A percentile compares a stretch with the other conserved stretches of the same genome.
Conservation (phyloP, 92 coral and sea anemone genomes). For the Bergia sp. region DNA sequence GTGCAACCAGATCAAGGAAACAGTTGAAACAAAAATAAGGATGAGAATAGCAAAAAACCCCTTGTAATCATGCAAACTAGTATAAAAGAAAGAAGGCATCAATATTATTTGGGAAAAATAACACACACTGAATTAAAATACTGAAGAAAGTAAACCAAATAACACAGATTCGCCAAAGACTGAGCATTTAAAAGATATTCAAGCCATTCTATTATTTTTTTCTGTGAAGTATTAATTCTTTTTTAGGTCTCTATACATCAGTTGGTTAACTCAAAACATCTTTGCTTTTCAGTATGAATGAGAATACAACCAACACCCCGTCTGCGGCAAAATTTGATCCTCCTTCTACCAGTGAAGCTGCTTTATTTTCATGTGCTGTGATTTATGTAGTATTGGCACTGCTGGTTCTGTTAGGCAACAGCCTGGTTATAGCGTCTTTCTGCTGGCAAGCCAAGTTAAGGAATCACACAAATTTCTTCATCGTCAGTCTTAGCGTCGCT, state of each 20-base stretch:
- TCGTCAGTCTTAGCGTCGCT: conserved; percentile 71
- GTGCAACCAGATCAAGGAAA: too few relatives aligned
- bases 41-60: not conserved
- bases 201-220: not conserved
- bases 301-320: not conserved
- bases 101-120: not conserved
- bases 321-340: not conserved
- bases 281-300: not conserved
- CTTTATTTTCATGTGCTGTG: conserved; percentile 50
- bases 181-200: too few relatives aligned
- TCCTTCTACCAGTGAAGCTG: not conserved
- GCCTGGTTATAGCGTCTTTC: conserved; percentile 65
- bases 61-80: not conserved
- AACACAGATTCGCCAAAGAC: not conserved
- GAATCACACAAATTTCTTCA: conserved; percentile 72
- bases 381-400: conserved; percentile 57
- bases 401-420: conserved; percentile 60
- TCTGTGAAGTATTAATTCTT: not conserved
- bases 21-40: not conserved
- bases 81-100: not conserved
- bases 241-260: not conserved
- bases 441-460: conserved; percentile 58
- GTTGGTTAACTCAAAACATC: not conserved
- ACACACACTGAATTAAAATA: not conserved
- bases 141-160: not conserved